A percentile compares a stretch with the other conserved stretches of the same genome.
phyloP scores from a whole-genome alignment of 2,113 vertebrate species.

The Bufo bufo region DNA sequence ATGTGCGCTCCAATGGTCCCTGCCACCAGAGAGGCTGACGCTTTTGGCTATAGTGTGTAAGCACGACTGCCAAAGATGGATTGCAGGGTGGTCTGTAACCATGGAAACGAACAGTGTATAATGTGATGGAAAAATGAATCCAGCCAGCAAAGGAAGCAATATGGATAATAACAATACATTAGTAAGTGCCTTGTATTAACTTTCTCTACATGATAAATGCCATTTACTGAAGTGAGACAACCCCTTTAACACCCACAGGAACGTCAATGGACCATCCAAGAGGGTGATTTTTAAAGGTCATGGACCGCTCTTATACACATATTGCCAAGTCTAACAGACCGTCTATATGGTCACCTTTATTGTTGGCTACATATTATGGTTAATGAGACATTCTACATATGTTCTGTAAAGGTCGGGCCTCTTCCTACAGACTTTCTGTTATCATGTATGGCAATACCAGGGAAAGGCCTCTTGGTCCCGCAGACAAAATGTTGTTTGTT shows the following conservation, averaged over 20 bases:
- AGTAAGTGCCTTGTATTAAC: too few species aligned
- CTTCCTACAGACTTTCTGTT: conserved; percentile 26
- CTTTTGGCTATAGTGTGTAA: too few species aligned
- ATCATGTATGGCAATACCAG: conserved; percentile 1
- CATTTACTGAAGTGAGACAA: background rate
- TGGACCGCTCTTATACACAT: background rate
- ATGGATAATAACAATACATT: too few species aligned
- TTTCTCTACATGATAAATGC: too few species aligned
- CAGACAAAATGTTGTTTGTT: conserved; percentile 47
- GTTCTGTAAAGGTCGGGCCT: background rate
- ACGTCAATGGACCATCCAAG: background rate
- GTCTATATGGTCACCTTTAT: background rate
- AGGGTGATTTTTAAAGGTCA: background rate
- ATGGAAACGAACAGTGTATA: too few species aligned
- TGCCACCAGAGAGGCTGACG: too few species aligned
- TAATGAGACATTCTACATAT: background rate
- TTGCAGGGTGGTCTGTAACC: too few species aligned
- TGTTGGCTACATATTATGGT: background rate
- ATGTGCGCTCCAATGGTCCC: too few species aligned
- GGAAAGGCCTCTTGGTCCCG: conserved; percentile 9
- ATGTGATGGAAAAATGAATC: too few species aligned
- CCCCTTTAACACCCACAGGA: background rate
- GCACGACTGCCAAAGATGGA: too few species aligned
- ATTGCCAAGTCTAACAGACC: background rate
- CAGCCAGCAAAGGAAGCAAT: too few species aligned